Conservation (phyloP, 2,113 vertebrate genomes). For the Sinocyclocheilus anophthalmus region DNA sequence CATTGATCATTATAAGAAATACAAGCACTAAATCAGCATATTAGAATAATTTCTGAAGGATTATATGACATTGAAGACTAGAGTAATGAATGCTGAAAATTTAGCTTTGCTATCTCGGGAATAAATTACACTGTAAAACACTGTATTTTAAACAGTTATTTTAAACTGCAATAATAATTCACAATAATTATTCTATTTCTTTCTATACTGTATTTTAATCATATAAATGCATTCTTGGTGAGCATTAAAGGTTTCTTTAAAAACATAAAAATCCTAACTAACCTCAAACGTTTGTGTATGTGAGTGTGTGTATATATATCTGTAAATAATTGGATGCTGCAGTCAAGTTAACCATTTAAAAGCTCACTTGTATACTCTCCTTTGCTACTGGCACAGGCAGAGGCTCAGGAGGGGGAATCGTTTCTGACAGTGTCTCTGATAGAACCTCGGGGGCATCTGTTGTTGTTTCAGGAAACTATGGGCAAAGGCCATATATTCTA, state of each 20-base stretch:
- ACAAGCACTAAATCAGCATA: background rate
- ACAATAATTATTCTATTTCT: too few species aligned
- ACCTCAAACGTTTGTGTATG: background rate
- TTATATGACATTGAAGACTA: background rate
- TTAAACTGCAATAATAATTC: too few species aligned
- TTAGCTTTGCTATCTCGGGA: too few species aligned
- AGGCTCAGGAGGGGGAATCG: constrained; percentile 14
- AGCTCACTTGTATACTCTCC: constrained; percentile 24
- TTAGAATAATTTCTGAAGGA: background rate
- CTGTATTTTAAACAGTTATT: background rate
- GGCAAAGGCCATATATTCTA: background rate
- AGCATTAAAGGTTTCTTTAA: too few species aligned
- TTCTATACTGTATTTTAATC: too few species aligned
- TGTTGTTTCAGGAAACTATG: constrained; percentile 24
- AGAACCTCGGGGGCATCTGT: constrained; percentile 14
- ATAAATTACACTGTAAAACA: background rate
- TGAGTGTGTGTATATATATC: background rate
- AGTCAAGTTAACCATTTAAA: background rate
- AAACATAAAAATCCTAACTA: background rate
- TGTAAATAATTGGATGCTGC: background rate
- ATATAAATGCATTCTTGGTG: too few species aligned
- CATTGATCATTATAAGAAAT: background rate
- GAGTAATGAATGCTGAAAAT: background rate
- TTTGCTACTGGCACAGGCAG: constrained; percentile 11
- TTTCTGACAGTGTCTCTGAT: constrained; percentile 31